Percentiles rank a stretch among this genome's conserved stretches.
These are phyloP conservation scores for Trypoxylus dichotomus DNA, from an alignment of 1,140 invertebrate species.

Conservation along the genomic window DNA sequence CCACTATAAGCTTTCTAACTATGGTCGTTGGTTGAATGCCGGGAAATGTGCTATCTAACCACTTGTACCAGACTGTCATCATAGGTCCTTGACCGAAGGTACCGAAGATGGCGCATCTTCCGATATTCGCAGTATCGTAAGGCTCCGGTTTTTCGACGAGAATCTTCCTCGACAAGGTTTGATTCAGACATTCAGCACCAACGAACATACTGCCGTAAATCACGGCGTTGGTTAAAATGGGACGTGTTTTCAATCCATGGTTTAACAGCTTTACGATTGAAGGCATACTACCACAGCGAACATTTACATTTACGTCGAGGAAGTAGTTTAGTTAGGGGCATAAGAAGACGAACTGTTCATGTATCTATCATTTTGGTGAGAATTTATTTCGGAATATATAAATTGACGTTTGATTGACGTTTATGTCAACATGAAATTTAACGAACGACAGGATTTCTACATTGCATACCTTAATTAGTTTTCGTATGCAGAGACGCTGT, in stretches of 20 bases:
- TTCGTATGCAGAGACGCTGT: not conserved
- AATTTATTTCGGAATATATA: not conserved
- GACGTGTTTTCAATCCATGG: conserved; percentile 56
- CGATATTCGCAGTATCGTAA: conserved; percentile 59
- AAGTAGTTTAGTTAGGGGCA: not conserved
- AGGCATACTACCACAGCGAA: not conserved
- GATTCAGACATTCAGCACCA: conserved; percentile 76
- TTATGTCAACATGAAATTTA: not conserved
- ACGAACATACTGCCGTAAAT: conserved; percentile 78
- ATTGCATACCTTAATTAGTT: too few species aligned
- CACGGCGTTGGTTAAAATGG: conserved; percentile 70
- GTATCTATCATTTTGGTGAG: not conserved
- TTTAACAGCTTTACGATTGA: not conserved
- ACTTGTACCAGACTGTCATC: conserved; percentile 72
- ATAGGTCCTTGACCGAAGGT: conserved; percentile 63
- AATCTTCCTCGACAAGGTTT: conserved; percentile 67
- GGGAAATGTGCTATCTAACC: conserved; percentile 69
- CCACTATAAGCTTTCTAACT: conserved; percentile 70
- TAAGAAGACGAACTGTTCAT: not conserved
- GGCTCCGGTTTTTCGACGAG: conserved; percentile 55
- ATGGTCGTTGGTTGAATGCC: conserved; percentile 67
- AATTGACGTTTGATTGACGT: not conserved
- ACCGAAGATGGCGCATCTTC: conserved; percentile 63
- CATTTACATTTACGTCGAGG: not conserved
- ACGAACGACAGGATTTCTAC: not conserved